These are phyloP conservation scores for Thrips palmi DNA, from an alignment of 1,140 invertebrate species.

Conservation along the genomic window DNA sequence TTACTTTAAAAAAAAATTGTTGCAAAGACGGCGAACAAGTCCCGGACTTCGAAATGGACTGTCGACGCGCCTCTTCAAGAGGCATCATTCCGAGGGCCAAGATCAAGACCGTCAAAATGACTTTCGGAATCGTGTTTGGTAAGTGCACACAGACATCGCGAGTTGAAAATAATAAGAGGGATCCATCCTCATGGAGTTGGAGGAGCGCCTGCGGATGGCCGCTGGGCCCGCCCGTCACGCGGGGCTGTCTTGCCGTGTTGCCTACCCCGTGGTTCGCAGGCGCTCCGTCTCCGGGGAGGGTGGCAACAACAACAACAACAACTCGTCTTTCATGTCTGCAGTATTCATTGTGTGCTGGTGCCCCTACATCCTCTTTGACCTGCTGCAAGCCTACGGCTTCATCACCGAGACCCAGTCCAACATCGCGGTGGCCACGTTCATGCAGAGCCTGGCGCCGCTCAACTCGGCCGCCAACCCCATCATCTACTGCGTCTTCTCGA, in stretches of 20 bases:
- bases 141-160: constrained; percentile 21
- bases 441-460: constrained; percentile 79
- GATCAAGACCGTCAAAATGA: constrained; percentile 96
- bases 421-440: constrained; percentile 72
- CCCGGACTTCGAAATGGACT: constrained; percentile 32
- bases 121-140: constrained; percentile 88
- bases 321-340: constrained; percentile 28
- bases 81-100: constrained; percentile 86
- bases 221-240: not conserved
- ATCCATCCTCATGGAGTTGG: not conserved
- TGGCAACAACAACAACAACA: not conserved
- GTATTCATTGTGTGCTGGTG: constrained; percentile 93
- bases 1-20: not conserved
- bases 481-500: constrained; percentile 89
- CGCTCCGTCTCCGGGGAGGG: too few relatives aligned
- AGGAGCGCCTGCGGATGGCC: not conserved
- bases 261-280: not conserved
- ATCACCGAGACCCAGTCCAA: constrained; percentile 63
- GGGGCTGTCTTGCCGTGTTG: too few relatives aligned
- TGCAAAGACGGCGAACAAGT: not conserved
- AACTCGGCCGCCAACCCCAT: constrained; percentile 90
- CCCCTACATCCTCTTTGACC: constrained; percentile 84
- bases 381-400: constrained; percentile 76
- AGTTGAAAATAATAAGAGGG: not conserved
- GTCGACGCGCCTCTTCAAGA: constrained; percentile 50